Evolutionary conservation across 2,797 vertebrate genomes (phyloP), one percentile per base, ranked within the genome.

Genomic region (Enteromius mattozi): DNA sequence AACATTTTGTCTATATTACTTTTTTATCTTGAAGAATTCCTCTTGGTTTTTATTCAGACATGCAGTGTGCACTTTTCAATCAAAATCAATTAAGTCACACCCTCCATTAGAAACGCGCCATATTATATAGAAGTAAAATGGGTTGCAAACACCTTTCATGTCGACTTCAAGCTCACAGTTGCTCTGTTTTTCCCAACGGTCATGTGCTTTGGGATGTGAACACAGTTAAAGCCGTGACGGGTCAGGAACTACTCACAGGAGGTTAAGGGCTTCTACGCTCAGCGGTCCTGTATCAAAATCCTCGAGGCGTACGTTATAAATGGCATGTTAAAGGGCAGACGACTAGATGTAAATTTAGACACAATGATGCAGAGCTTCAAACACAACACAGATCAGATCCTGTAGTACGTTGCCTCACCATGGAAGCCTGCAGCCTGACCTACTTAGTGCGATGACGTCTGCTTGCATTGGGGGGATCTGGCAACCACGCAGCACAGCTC

Each of bases 371-470:
- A 80, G 78, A 65, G 81, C 40, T 27, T 85, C 56, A 81, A 16
- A 83, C 72, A 74, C 45, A 83, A 8, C 63, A 59, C 59, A 82
- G 27, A 79, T 84, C 75, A 45, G 86, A 82, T 85, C 56, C 74
- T 79, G 80, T 63, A 86, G 49, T 78, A 72, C 70, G 40, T 91
- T 92, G 93, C 91, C 84, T 87, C 81, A 84, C 63, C 80, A 81
- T 61, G 54, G 51, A 84, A 85, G 72, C 83, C 82, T 83, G 86
- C 78, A 86, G 87, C 80, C 81, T 90, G 89, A 90, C 89, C 89
- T 90, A 90, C 86, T 90, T 90, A 86, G 65, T 77, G 27, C 61
- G 40, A 75, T 88, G 89, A 90, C 83, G 89, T 88, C 78, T 85
- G 84, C 63, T 68, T 72, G 30, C 56, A 6, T 56, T 82, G 79